Evolutionary conservation across 2,113 vertebrate species (phyloP).

Genomic region (Peromyscus maniculatus): DNA sequence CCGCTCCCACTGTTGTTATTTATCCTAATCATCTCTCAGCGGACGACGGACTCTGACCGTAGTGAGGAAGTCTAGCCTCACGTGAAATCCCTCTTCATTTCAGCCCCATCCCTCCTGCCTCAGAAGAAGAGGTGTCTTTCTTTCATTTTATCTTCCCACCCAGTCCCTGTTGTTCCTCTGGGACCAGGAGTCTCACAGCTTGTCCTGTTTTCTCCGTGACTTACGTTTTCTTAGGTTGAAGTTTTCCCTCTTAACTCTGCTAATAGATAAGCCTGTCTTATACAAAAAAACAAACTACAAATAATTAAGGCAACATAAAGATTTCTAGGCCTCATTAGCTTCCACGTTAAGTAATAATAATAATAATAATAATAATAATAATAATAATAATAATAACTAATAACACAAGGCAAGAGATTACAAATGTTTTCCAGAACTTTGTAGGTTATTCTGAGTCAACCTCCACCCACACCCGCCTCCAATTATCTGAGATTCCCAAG

Average conservation of each 20-base stretch:
- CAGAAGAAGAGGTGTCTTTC: background rate
- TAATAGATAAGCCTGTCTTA: conserved; percentile 1
- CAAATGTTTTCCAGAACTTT: conserved; percentile 14
- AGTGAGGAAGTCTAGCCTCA: background rate
- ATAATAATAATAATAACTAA: background rate
- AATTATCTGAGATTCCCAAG: background rate
- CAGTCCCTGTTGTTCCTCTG: background rate
- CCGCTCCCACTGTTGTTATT: background rate
- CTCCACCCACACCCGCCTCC: background rate
- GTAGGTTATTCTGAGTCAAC: background rate
- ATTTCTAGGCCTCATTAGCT: background rate
- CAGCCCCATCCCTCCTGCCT: background rate
- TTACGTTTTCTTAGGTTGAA: conserved; percentile 18
- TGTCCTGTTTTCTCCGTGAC: background rate
- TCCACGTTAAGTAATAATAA: background rate
- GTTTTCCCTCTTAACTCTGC: background rate
- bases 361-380: background rate
- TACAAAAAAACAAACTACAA: background rate
- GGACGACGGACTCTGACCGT: background rate
- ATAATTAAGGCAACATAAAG: conserved; percentile 5
- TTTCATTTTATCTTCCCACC: background rate
- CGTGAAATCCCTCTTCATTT: no score
- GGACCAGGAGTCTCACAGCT: background rate
- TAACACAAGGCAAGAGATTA: background rate
- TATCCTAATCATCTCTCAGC: background rate